phyloP scores from a whole-genome alignment of 2,888 invertebrate genomes.

The Ophonus ardosiacus region DNA sequence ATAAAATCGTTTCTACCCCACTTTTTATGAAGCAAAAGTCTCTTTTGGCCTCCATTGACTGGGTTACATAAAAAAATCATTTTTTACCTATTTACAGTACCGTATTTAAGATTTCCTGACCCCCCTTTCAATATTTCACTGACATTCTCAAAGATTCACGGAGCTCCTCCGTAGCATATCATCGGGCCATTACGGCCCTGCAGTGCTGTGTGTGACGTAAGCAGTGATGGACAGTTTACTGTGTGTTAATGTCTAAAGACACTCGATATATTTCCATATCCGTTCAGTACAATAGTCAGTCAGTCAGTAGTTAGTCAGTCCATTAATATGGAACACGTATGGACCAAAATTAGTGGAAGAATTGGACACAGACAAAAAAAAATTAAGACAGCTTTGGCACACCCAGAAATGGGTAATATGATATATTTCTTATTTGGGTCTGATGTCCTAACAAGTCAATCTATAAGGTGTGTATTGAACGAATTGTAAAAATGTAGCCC shows the following conservation, averaged over 20 bases:
- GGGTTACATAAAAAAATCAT: too few species aligned
- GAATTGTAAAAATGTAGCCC: slow-evolving; percentile 42
- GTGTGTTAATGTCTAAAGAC: not conserved
- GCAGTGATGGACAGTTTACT: slow-evolving; percentile 3
- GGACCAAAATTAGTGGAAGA: slow-evolving; percentile 39
- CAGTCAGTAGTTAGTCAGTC: not conserved
- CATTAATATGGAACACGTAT: slow-evolving; percentile 3
- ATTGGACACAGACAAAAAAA: not conserved
- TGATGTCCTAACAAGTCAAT: not conserved
- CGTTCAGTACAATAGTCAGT: slow-evolving; percentile 59
- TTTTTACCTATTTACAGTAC: too few species aligned
- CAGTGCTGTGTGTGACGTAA: slow-evolving; percentile 6
- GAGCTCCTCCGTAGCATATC: slow-evolving; percentile 48
- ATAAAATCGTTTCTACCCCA: too few species aligned
- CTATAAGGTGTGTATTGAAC: slow-evolving; percentile 32
- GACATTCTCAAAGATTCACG: not conserved
- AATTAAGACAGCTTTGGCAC: not conserved
- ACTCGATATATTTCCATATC: slow-evolving; percentile 59
- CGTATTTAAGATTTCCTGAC: too few species aligned
- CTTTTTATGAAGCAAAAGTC: too few species aligned
- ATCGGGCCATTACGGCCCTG: slow-evolving; percentile 38
- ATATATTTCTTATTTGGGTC: not conserved
- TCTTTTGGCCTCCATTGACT: too few species aligned
- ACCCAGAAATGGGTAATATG: not conserved
- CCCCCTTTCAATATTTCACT: not conserved